Evolutionary conservation across 1,140 invertebrate species (phyloP).

Genomic region (Trachymyrmex septentrionalis): DNA sequence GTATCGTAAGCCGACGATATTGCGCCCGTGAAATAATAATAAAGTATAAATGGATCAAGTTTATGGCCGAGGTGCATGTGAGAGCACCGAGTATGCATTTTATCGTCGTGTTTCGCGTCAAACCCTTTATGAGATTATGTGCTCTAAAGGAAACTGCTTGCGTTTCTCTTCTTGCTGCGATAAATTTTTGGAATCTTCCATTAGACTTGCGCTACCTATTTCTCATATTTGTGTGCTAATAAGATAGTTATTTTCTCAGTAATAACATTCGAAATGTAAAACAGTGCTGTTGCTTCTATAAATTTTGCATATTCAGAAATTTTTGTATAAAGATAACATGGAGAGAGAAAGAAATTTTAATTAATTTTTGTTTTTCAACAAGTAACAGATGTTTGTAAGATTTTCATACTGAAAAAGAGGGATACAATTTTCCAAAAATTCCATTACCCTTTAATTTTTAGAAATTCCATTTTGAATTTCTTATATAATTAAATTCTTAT

Average conservation of each 20-base stretch:
- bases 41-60: slow-evolving; percentile 87
- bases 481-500: too few species aligned
- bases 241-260: background rate
- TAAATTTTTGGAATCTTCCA: slow-evolving; percentile 36
- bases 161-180: slow-evolving; percentile 34
- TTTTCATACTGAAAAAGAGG: too few species aligned
- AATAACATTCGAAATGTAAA: background rate
- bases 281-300: background rate
- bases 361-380: too few species aligned
- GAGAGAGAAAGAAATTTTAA: too few species aligned
- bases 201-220: background rate
- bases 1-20: slow-evolving; percentile 82
- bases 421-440: too few species aligned
- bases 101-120: slow-evolving; percentile 78
- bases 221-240: background rate
- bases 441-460: too few species aligned
- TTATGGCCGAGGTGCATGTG: slow-evolving; percentile 79
- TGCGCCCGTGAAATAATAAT: slow-evolving; percentile 86
- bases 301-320: background rate
- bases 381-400: too few species aligned
- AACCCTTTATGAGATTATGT: slow-evolving; percentile 71
- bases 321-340: background rate
- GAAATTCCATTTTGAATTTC: too few species aligned
- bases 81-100: slow-evolving; percentile 77
- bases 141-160: slow-evolving; percentile 25